Evolutionary conservation across 2,113 vertebrate genomes (phyloP), one percentile per base, ranked within the genome.

Genomic region (Tragelaphus strepsiceros): DNA sequence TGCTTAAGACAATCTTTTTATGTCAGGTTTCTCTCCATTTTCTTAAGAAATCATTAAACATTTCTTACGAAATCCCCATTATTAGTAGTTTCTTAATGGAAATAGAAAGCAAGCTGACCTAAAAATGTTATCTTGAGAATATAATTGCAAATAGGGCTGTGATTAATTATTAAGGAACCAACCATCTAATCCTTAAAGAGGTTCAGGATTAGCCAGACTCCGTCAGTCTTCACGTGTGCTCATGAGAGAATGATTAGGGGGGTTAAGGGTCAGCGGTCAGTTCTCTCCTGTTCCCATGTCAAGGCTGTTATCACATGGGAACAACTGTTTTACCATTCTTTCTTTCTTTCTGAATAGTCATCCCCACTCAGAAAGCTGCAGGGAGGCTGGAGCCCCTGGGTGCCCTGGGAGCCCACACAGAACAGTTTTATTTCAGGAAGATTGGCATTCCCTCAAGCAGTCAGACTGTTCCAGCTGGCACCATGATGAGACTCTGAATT

Each of bases 61-160:
- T n/a, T 82, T 88, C 62, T 88, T 35, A 74, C 13, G 26, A 58
- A 53, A 19, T 71, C n/a, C 3, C n/a, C 39, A 58, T 84, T 11
- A 53, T 78, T 59, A 81, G 53, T 51, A 61, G 59, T 61, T 93
- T 83, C 71, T 88, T 77, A 56, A 81, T 83, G 82, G 13, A 74
- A 39, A 9, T 22, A 9, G 71, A 90, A 62, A 93, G 26, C 39
- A 87, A 62, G 58, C 53, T 28, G 56, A 81, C 74, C 74, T 91
- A 28, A 95, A 71, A 88, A 74, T 46, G 22, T 59, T 90, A 30
- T 88, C 26, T 39, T 49, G 35, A 21, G 74, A 91, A 51, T 30
- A 58, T 35, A 88, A 83, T 43, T 54, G 22, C 59, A 91, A 59
- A 5, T 46, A 59, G 8, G 61, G 46, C 82, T 56, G 30, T 35